Conservation (phyloP, 2,797 vertebrate species). For the Anisognathus igniventris region DNA sequence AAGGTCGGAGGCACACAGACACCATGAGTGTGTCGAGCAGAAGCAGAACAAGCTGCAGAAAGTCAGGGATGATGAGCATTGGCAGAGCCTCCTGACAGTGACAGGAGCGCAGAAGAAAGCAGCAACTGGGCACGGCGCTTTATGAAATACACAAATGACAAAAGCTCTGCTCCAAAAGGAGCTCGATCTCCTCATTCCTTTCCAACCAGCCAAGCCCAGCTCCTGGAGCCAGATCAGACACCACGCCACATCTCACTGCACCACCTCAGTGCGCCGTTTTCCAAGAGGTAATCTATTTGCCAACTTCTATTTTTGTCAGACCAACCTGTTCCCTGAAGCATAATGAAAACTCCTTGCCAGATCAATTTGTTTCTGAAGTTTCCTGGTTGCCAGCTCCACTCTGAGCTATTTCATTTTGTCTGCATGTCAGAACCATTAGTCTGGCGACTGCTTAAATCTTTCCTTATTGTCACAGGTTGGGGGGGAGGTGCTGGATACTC, state of each 20-base stretch:
- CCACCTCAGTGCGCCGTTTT: neutral
- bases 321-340: constrained; percentile 59
- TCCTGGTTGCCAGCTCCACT: constrained; percentile 48
- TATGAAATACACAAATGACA: neutral
- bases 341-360: constrained; percentile 59
- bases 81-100: neutral
- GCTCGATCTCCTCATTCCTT: neutral
- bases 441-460: neutral
- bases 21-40: fast-evolving
- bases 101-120: neutral
- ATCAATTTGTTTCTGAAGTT: constrained; percentile 58
- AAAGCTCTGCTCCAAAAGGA: constrained; percentile 8
- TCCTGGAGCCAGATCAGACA: constrained; percentile 5
- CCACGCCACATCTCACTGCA: neutral
- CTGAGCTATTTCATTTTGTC: constrained; percentile 30
- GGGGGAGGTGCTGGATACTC: neutral
- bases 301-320: constrained; percentile 61
- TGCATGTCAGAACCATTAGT: constrained; percentile 52
- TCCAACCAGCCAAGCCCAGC: neutral
- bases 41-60: neutral
- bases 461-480: neutral
- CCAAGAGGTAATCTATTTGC: constrained; percentile 43
- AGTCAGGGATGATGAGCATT: neutral
- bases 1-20: neutral
- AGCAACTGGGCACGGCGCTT: fast-evolving